These are phyloP conservation scores for Cinclus mexicanus DNA, from an alignment of 2,113 vertebrate species.

Conservation along the genomic window DNA sequence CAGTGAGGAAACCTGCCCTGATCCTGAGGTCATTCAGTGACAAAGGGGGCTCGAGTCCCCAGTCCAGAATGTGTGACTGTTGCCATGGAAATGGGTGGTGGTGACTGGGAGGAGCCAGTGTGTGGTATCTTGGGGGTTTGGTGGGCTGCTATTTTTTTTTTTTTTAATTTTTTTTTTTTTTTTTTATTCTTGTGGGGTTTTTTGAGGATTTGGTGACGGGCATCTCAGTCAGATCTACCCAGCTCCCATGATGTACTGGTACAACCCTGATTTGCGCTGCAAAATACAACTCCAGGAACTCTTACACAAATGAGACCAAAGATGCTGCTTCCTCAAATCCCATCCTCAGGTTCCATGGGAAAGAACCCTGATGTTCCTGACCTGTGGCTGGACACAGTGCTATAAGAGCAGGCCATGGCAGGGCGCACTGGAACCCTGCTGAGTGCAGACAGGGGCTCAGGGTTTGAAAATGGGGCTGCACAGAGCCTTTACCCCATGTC, in stretches of 20 bases:
- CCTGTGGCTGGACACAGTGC: not conserved
- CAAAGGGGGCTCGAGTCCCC: not conserved
- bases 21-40: rapidly evolving
- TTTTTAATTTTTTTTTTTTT: too few species aligned
- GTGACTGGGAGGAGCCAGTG: not conserved
- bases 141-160: rapidly evolving
- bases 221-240: not conserved
- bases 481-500: rapidly evolving
- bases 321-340: not conserved
- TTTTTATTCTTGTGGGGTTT: not conserved
- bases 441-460: rapidly evolving
- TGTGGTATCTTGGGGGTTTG: not conserved
- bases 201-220: not conserved
- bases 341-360: not conserved
- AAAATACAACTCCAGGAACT: not conserved
- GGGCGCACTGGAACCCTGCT: rapidly evolving
- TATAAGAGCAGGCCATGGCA: not conserved
- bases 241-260: rapidly evolving
- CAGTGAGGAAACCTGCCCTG: not conserved
- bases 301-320: not conserved
- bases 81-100: not conserved
- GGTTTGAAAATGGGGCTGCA: not conserved
- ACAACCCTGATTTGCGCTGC: rapidly evolving
- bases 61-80: not conserved
- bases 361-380: rapidly evolving